Percentiles rank a stretch among this genome's conserved stretches.
Conservation (phyloP, 2,113 vertebrate genomes). For the Mugil cephalus region DNA sequence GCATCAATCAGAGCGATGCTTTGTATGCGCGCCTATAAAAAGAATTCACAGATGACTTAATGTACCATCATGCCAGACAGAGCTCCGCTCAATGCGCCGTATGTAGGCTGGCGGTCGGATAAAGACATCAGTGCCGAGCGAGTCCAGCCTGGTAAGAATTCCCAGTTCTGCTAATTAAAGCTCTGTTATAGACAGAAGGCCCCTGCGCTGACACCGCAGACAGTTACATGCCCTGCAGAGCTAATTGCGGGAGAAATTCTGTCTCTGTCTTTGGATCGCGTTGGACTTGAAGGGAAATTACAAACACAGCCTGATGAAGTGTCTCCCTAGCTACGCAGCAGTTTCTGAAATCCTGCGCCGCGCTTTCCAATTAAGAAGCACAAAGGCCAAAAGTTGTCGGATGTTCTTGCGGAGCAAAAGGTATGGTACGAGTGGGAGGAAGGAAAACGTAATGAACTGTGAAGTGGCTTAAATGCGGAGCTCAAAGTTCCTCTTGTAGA, state of each 20-base stretch:
- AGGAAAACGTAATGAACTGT: neutral
- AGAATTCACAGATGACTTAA: slow-evolving; percentile 24
- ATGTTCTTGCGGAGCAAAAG: slow-evolving; percentile 22
- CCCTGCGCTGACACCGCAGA: slow-evolving; percentile 51
- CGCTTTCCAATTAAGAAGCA: slow-evolving; percentile 58
- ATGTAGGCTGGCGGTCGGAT: slow-evolving; percentile 45
- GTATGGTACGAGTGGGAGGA: neutral
- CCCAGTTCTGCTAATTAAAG: slow-evolving; percentile 79
- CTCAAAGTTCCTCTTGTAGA: too few relatives aligned
- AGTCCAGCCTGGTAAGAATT: slow-evolving; percentile 62
- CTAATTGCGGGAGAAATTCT: slow-evolving; percentile 71
- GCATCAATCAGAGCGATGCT: neutral
- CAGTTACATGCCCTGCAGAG: slow-evolving; percentile 60
- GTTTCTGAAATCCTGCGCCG: slow-evolving; percentile 39
- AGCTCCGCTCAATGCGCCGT: slow-evolving; percentile 17
- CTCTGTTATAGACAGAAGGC: slow-evolving; percentile 44
- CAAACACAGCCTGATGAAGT: slow-evolving; percentile 50
- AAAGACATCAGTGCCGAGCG: slow-evolving; percentile 59
- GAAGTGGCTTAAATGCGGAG: neutral
- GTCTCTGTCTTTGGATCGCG: slow-evolving; percentile 37
- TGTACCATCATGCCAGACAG: slow-evolving; percentile 17
- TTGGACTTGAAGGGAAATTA: slow-evolving; percentile 51
- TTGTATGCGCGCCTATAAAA: slow-evolving; percentile 1
- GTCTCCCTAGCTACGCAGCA: slow-evolving; percentile 37
- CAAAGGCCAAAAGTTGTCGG: slow-evolving; percentile 60